phyloP scores from a whole-genome alignment of 2,113 vertebrate species.

The Axis porcinus region DNA sequence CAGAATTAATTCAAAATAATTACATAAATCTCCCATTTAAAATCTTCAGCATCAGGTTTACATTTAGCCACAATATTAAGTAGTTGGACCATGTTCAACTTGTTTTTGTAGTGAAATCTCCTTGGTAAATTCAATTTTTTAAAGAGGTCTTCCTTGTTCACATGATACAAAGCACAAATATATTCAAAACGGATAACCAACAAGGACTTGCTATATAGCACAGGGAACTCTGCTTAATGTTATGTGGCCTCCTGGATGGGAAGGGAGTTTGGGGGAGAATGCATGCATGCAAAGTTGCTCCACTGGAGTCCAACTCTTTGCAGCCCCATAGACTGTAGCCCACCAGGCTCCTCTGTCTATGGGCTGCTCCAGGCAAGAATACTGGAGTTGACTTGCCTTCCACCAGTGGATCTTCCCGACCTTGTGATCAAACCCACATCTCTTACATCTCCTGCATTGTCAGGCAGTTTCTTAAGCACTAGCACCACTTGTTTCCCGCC shows the following conservation, averaged over 20 bases:
- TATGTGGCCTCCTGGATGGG: background rate
- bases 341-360: background rate
- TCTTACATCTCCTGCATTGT: background rate
- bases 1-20: constrained; percentile 43
- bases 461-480: background rate
- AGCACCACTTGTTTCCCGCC: background rate
- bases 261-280: background rate
- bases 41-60: background rate
- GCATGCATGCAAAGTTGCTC: background rate
- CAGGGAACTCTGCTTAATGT: background rate
- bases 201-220: background rate
- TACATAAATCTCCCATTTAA: background rate
- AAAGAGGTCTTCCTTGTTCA: background rate
- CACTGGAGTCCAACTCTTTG: background rate
- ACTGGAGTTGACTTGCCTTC: background rate
- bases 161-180: background rate
- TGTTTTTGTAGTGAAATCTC: constrained; percentile 2
- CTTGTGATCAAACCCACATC: rapidly evolving
- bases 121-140: constrained; percentile 16
- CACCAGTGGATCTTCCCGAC: background rate
- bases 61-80: background rate
- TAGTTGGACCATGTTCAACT: background rate
- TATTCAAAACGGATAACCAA: background rate
- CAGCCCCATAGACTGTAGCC: background rate
- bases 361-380: background rate